Conservation (phyloP, 2,797 vertebrate genomes). For the Xenopus petersii region DNA sequence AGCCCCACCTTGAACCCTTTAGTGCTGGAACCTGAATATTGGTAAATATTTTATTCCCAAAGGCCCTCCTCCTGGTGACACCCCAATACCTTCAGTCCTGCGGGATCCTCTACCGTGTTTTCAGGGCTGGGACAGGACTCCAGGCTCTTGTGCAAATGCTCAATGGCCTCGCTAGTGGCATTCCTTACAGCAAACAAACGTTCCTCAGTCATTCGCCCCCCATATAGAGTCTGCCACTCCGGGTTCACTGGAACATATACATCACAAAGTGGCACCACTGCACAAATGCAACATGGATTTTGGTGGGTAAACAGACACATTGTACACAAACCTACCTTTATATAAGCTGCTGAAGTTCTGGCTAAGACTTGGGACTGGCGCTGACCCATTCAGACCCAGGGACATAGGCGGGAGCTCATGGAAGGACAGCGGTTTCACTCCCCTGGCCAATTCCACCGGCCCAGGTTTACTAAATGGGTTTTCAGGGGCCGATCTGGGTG, state of each 20-base stretch:
- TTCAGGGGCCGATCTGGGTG: slow-evolving; percentile 15
- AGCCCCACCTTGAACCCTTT: no score
- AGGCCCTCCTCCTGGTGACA: no score
- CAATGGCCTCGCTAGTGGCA: slow-evolving; percentile 78
- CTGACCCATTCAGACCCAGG: slow-evolving; percentile 53
- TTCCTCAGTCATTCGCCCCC: slow-evolving; percentile 71
- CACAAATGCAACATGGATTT: no score
- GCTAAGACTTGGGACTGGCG: slow-evolving; percentile 45
- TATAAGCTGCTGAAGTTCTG: slow-evolving; percentile 56
- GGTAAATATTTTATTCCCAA: no score
- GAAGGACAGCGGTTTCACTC: slow-evolving; percentile 52
- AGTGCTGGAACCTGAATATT: no score
- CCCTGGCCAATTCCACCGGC: slow-evolving; percentile 44
- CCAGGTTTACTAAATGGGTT: slow-evolving; percentile 57
- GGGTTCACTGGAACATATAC: slow-evolving; percentile 52
- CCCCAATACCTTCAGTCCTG: slow-evolving; percentile 75
- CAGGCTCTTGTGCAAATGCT: slow-evolving; percentile 83
- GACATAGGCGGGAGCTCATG: slow-evolving; percentile 51
- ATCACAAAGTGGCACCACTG: no score
- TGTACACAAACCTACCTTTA: neutral
- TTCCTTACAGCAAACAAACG: slow-evolving; percentile 68
- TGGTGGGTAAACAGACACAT: no score
- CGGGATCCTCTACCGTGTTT: slow-evolving; percentile 72
- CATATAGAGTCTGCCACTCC: slow-evolving; percentile 63
- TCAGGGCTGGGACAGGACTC: slow-evolving; percentile 78